Evolutionary conservation across 1,140 invertebrate species (phyloP).

Genomic region (Procambarus virginalis): DNA sequence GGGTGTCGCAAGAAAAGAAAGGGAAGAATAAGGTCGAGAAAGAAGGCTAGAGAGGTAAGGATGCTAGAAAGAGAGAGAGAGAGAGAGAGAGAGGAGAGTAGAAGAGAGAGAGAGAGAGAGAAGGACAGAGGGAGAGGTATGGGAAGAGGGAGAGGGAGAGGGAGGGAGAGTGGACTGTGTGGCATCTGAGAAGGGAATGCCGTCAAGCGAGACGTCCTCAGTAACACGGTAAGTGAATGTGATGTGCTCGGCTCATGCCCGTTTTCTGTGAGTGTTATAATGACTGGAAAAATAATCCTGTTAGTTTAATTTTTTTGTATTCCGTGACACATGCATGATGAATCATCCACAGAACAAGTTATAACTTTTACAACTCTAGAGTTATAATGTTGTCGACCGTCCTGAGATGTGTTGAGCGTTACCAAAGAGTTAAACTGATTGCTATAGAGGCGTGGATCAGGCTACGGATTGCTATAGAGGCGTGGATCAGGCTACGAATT

Average conservation of each 20-base stretch:
- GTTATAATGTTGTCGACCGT: too few relatives aligned
- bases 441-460: too few relatives aligned
- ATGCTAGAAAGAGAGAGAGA: conserved; percentile 9
- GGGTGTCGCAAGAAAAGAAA: background rate
- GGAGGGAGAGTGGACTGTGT: background rate
- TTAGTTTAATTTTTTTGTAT: too few relatives aligned
- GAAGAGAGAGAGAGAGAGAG: background rate
- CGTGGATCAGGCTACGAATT: too few relatives aligned
- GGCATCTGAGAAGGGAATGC: background rate
- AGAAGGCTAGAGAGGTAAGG: conserved; percentile 7
- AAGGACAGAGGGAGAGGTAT: background rate
- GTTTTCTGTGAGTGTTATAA: background rate
- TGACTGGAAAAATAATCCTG: background rate
- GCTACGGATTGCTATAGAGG: too few relatives aligned
- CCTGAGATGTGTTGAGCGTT: too few relatives aligned
- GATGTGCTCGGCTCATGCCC: background rate
- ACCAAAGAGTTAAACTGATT: too few relatives aligned
- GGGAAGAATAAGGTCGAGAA: background rate
- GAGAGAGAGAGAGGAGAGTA: background rate
- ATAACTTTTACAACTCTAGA: too few relatives aligned
- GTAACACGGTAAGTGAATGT: conserved; percentile 15
- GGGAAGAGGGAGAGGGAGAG: background rate
- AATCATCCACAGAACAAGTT: too few relatives aligned
- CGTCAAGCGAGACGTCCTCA: background rate
- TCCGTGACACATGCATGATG: too few relatives aligned